A percentile compares a stretch with the other conserved stretches of the same genome.
Evolutionary conservation across 2,797 vertebrate genomes (phyloP).

Genomic region (Phoxinus dragarum): DNA sequence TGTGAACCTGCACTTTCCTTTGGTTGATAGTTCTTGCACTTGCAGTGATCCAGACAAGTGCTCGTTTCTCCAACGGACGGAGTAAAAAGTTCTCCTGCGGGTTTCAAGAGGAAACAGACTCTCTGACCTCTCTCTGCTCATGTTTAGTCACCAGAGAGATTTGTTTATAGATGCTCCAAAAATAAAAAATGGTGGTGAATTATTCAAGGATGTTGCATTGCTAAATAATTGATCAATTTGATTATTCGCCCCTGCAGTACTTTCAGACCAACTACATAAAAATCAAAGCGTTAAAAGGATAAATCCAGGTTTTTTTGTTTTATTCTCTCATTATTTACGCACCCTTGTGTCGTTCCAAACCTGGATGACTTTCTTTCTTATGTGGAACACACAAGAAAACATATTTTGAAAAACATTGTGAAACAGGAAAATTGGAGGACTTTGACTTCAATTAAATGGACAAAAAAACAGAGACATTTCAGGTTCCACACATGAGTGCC

Average conservation of each 20-base stretch:
- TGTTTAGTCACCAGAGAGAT: background rate
- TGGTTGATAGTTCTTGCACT: slow-evolving; percentile 52
- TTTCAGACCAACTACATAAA: background rate
- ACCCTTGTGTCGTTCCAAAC: background rate
- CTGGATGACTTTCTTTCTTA: background rate
- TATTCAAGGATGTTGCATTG: slow-evolving; percentile 69
- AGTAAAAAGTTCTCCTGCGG: background rate
- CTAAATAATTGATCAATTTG: slow-evolving; percentile 73
- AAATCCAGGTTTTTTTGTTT: background rate
- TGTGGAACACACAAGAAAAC: background rate
- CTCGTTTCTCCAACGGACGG: slow-evolving; percentile 58
- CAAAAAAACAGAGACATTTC: background rate
- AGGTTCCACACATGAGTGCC: background rate
- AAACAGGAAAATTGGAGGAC: background rate
- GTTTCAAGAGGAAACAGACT: slow-evolving; percentile 16
- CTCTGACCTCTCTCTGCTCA: background rate
- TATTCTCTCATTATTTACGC: background rate
- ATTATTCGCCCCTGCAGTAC: slow-evolving; percentile 58
- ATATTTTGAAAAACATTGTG: background rate
- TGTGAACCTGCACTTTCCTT: slow-evolving; percentile 10
- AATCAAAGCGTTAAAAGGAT: background rate
- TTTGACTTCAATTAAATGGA: background rate
- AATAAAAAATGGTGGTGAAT: slow-evolving; percentile 66
- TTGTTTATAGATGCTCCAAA: slow-evolving; percentile 44
- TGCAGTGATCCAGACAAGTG: slow-evolving; percentile 57